A percentile compares a stretch with the other conserved stretches of the same genome.
phyloP scores from a whole-genome alignment of 2,888 invertebrate species.

The Ceraclea dissimilis region DNA sequence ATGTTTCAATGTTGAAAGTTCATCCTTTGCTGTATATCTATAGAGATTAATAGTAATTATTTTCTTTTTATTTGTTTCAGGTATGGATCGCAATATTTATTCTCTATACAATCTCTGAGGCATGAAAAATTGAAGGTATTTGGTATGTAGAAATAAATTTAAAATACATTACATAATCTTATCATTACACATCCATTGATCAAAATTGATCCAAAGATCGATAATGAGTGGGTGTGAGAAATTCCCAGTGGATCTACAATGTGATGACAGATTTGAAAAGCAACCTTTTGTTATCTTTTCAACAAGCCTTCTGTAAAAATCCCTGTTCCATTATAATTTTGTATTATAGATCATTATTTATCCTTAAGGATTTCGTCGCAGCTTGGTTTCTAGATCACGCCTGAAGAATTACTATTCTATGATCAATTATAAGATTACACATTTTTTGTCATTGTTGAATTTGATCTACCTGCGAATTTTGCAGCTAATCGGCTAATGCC shows the following conservation, averaged over 20 bases:
- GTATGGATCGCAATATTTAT: neutral
- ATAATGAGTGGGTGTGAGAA: neutral
- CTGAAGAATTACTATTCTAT: neutral
- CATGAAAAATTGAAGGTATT: neutral
- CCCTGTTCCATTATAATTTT: too few species aligned
- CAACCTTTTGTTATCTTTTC: too few species aligned
- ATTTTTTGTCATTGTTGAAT: too few species aligned
- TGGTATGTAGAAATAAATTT: neutral
- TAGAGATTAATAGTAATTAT: too few species aligned
- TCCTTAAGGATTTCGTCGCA: neutral
- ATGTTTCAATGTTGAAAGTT: too few species aligned
- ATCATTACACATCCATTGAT: neutral
- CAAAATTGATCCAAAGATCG: neutral
- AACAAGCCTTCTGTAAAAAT: too few species aligned
- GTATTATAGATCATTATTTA: too few species aligned
- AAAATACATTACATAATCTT: neutral
- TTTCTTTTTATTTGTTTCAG: neutral
- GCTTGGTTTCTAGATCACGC: neutral
- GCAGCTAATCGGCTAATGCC: too few species aligned
- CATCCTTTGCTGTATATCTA: too few species aligned
- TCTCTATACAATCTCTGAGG: neutral
- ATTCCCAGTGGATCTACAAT: neutral
- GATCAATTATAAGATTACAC: too few species aligned
- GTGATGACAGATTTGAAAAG: too few species aligned
- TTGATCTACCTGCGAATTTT: too few species aligned